phyloP scores from a whole-genome alignment of 2,113 vertebrate species.

The Oceanites oceanicus region DNA sequence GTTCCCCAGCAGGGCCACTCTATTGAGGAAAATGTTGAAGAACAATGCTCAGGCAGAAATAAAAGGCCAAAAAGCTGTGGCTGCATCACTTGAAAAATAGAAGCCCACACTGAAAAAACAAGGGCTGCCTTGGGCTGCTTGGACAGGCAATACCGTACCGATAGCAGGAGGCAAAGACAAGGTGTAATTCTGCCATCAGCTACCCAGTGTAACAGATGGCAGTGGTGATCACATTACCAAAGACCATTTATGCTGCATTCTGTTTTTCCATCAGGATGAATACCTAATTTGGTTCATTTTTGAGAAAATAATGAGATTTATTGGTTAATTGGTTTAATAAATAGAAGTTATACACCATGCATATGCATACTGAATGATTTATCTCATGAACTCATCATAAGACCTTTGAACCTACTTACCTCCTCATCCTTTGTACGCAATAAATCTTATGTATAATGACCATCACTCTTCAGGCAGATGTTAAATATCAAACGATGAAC shows the following conservation, averaged over 20 bases:
- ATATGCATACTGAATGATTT: background rate
- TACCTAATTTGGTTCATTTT: background rate
- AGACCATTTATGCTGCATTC: background rate
- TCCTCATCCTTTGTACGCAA: background rate
- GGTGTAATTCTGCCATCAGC: background rate
- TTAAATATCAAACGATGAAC: background rate
- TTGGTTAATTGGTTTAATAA: background rate
- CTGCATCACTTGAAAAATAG: background rate
- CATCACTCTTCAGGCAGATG: background rate
- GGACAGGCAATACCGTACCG: background rate
- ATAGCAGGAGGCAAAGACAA: background rate
- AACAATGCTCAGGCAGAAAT: background rate
- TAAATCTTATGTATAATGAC: background rate
- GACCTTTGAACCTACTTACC: background rate
- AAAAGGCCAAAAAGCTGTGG: background rate
- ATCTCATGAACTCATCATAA: background rate
- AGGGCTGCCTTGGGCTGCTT: background rate
- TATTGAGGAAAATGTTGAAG: background rate
- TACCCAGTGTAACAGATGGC: background rate
- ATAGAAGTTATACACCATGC: background rate
- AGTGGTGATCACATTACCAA: background rate
- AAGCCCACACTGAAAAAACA: background rate
- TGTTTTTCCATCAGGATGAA: background rate
- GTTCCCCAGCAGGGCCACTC: background rate
- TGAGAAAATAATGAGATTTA: background rate